Evolutionary conservation across 2,113 vertebrate species (phyloP), one percentile per base, ranked within the genome.

Genomic region (Ptilorrhoa leucosticta): DNA sequence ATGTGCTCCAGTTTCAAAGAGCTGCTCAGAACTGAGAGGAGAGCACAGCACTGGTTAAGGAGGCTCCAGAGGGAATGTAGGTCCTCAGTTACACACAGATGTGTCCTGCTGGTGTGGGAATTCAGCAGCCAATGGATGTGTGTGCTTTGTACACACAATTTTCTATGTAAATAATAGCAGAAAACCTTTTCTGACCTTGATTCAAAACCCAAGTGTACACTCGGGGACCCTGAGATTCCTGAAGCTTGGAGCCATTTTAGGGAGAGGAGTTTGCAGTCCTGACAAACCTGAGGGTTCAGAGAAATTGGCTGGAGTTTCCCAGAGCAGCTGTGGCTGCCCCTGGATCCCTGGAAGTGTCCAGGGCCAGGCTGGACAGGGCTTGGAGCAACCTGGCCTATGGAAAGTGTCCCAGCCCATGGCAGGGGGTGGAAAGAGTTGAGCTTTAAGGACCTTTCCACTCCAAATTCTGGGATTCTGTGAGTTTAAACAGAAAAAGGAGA

Each of bases 361-460:
- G 4, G 45, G 21, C 31, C 58, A 50, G 42, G n/a, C 1, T 82
- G 78, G 61, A 23, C 4, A 15, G 47, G 65, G 26, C 3, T 35
- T 7, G 69, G 42, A 57, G 39, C 33, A 15, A 0, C n/a, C 42
- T 72, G 61, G 53, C 14, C 2, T 1, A 3, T 17, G 78, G 45
- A 0, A 82, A 9, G 13, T 42, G 50, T 64, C 42, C 50, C 42
- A 57, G 66, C 42, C 13, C 20, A 9, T 21, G 40, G 48, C 57
- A 64, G 33, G 26, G 4, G 33, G 5, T 45, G 47, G n/a, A 0
- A 47, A 9, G 9, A 24, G 42, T 0, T 16, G 76, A 2, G 13
- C 13, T 75, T 75, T 18, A 26, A 17, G 24, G 33, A 15, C 44
- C 16, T 13, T 45, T 40, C 39, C 69, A 40, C 15, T 11, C 11